Evolutionary conservation across 2,888 invertebrate species (phyloP).

Genomic region (Lamellibrachia satsuma): DNA sequence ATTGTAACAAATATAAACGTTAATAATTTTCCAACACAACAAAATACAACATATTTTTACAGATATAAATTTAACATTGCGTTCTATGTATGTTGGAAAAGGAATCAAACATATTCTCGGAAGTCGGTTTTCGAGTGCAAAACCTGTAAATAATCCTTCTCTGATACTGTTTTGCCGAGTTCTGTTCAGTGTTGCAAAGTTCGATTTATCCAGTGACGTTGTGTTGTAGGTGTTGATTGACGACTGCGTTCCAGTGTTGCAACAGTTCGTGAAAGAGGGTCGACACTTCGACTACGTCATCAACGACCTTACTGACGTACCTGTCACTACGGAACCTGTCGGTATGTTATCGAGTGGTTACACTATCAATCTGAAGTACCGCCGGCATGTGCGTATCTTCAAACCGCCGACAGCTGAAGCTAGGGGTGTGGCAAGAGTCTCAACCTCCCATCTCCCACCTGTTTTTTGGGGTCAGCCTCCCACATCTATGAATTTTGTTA

Average conservation of each 20-base stretch:
- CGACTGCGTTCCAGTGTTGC: conserved; percentile 79
- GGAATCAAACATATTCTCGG: too few species aligned
- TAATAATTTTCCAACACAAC: not conserved
- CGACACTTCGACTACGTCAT: conserved; percentile 90
- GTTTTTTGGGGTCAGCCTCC: too few species aligned
- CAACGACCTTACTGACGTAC: conserved; percentile 92
- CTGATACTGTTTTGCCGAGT: too few species aligned
- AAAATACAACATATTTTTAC: not conserved
- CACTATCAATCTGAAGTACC: not conserved
- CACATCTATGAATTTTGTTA: too few species aligned
- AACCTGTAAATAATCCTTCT: too few species aligned
- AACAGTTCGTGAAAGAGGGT: conserved; percentile 76
- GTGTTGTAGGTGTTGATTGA: conserved; percentile 81
- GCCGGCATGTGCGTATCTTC: too few species aligned
- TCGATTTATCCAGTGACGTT: not conserved
- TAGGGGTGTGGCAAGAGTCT: too few species aligned
- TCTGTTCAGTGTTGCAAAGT: too few species aligned
- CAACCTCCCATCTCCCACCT: too few species aligned
- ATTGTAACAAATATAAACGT: not conserved
- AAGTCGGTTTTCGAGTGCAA: too few species aligned
- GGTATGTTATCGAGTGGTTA: conserved; percentile 28
- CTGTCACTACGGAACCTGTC: conserved; percentile 73
- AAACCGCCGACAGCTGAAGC: too few species aligned
- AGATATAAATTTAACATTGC: not conserved
- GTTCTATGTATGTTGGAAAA: too few species aligned